Evolutionary conservation across 2,888 invertebrate genomes (phyloP), one percentile per base, ranked within the genome.

Genomic region (Archips crataeganus): DNA sequence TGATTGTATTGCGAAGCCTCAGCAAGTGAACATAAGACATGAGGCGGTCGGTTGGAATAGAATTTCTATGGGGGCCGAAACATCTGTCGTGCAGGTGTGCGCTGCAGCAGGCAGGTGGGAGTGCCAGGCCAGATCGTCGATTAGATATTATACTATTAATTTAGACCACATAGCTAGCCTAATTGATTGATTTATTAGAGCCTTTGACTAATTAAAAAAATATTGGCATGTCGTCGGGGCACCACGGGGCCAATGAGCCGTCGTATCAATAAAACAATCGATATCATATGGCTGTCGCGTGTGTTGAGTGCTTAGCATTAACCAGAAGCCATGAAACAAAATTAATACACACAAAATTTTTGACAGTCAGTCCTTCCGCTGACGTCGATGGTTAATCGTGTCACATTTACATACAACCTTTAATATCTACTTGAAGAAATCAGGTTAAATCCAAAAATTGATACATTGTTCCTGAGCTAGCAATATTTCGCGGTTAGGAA

Each of bases 81-180:
- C 93, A 93, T 91, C 92, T 92, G 93, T 82, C 85, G 81, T 70
- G 92, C 93, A 93, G 92, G 90, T 93, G 91, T 81, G 78, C 75
- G 72, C 69, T 67, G 51, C 74, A 74, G 79, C 80, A 77, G 80
- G 79, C 77, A 79, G 78, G 77, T 80, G 77, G 77, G 75, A 66
- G 73, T 57, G 57, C 72, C 75, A 74, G 79, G 57, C 72, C 75
- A 74, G 79, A 79, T 23, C 73, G 49, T 45, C 45, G 45, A 57
- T 51, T 23, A 45, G 32, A 32, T 34, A 65, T n/a, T 32, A 64
- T 32, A 32, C 11, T 13, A 66, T 15, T 49, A 36, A 8, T 66
- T 13, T 11, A 13, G 57, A 49, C 49, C n/a, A 10, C 39, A 69
- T 49, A 51, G 36, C 32, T 15, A 64, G 59, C n/a, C 34, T 69